These are phyloP conservation scores for Myanophis thanlyinensis DNA, from an alignment of 2,113 vertebrate genomes.

Conservation along the genomic window DNA sequence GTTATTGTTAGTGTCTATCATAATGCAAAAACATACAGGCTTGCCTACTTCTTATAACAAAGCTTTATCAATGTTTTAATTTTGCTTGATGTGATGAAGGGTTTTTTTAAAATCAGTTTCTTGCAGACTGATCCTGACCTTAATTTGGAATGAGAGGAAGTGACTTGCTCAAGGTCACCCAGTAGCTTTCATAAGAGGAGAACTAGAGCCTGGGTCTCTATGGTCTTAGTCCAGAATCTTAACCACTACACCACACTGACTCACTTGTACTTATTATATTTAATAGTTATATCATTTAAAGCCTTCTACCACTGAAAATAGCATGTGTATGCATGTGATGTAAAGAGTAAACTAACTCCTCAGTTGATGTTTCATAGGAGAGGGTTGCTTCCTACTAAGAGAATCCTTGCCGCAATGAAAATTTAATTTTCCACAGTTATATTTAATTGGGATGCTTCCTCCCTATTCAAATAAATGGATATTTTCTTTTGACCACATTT, in stretches of 20 bases:
- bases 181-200: neutral
- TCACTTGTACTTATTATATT: neutral
- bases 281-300: neutral
- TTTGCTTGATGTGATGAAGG: neutral
- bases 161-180: neutral
- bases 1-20: neutral
- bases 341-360: neutral
- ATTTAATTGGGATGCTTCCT: neutral
- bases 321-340: neutral
- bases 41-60: neutral
- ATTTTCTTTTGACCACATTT: neutral
- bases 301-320: neutral
- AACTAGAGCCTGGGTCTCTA: neutral
- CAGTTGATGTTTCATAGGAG: neutral
- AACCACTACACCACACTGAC: neutral
- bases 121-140: neutral
- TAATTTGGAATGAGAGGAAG: neutral
- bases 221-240: neutral
- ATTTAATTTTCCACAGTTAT: neutral
- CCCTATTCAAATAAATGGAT: neutral
- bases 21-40: too few species aligned
- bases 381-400: neutral
- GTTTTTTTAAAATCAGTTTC: neutral
- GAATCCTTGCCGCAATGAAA: neutral
- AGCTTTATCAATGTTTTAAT: neutral